phyloP scores from a whole-genome alignment of 2,113 vertebrate genomes.

The Pomatostomus ruficeps region DNA sequence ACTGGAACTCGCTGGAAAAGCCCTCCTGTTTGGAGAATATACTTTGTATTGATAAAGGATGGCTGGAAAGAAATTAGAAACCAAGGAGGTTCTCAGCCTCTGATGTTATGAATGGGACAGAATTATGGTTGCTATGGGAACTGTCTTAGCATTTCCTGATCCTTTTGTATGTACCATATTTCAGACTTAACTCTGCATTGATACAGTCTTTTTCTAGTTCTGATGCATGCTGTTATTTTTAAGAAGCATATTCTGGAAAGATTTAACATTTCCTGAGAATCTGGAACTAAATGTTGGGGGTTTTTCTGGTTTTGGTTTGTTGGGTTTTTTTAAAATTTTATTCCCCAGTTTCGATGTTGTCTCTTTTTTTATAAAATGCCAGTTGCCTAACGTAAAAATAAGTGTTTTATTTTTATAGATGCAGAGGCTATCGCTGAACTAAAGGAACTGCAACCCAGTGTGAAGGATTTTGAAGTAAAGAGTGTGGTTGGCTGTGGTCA shows the following conservation, averaged over 20 bases:
- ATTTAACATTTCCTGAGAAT: slow-evolving; percentile 58
- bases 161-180: slow-evolving; percentile 50
- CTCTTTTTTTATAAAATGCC: neutral
- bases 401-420: slow-evolving; percentile 72
- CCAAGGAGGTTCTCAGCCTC: slow-evolving; percentile 6
- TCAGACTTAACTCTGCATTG: slow-evolving; percentile 56
- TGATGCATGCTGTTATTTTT: slow-evolving; percentile 25
- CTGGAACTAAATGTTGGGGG: neutral
- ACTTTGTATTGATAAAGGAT: neutral
- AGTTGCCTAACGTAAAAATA: neutral
- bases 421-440: slow-evolving; percentile 83
- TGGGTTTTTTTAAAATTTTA: neutral
- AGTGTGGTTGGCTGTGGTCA: slow-evolving; percentile 85
- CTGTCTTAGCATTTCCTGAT: slow-evolving; percentile 64
- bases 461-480: slow-evolving; percentile 85
- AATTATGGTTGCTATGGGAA: slow-evolving; percentile 73
- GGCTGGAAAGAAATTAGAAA: slow-evolving; percentile 7
- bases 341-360: neutral
- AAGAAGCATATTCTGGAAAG: slow-evolving; percentile 35
- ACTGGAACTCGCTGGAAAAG: neutral
- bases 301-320: neutral
- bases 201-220: slow-evolving; percentile 63
- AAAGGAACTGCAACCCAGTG: slow-evolving; percentile 80
- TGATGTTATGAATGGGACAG: slow-evolving; percentile 55
- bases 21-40: neutral